These are phyloP conservation scores for Cosmia pyralina DNA, from an alignment of 2,888 invertebrate species.

Conservation along the genomic window DNA sequence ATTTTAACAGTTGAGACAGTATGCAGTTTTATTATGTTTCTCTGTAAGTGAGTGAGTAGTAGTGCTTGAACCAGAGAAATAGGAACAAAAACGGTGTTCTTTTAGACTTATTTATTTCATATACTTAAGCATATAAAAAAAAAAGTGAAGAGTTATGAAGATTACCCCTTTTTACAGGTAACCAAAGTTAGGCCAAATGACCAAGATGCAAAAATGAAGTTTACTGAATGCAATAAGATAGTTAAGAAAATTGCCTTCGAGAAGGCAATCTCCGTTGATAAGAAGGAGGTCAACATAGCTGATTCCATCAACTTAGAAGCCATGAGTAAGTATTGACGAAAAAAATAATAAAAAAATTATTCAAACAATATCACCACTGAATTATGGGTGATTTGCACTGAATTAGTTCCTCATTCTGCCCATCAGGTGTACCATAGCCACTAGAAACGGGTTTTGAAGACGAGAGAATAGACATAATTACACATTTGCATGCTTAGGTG, in stretches of 20 bases:
- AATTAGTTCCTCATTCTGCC: neutral
- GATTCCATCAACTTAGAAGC: conserved; percentile 97
- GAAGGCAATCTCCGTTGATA: conserved; percentile 98
- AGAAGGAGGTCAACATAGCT: conserved; percentile 95
- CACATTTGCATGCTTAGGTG: too few relatives aligned
- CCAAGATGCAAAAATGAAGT: conserved; percentile 97
- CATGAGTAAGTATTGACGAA: conserved; percentile 92
- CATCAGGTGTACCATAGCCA: neutral
- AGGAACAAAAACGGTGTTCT: neutral
- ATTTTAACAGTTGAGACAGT: neutral
- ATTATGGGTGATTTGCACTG: too few relatives aligned
- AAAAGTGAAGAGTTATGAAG: neutral
- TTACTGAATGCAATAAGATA: conserved; percentile 98
- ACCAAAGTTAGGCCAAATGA: conserved; percentile 97
- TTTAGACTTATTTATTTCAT: neutral
- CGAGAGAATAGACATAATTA: too few relatives aligned
- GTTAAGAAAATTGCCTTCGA: conserved; percentile 98
- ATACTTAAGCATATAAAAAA: neutral
- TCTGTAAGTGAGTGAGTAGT: neutral
- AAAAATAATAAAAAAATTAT: too few relatives aligned
- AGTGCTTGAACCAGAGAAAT: neutral
- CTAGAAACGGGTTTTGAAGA: too few relatives aligned
- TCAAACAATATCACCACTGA: too few relatives aligned
- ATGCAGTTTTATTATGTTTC: neutral
- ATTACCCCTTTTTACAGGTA: conserved; percentile 90